Percentiles rank a stretch among this genome's conserved stretches.
These are phyloP conservation scores for Aphodius granarius DNA, from an alignment of 2,888 invertebrate species.

Conservation along the genomic window DNA sequence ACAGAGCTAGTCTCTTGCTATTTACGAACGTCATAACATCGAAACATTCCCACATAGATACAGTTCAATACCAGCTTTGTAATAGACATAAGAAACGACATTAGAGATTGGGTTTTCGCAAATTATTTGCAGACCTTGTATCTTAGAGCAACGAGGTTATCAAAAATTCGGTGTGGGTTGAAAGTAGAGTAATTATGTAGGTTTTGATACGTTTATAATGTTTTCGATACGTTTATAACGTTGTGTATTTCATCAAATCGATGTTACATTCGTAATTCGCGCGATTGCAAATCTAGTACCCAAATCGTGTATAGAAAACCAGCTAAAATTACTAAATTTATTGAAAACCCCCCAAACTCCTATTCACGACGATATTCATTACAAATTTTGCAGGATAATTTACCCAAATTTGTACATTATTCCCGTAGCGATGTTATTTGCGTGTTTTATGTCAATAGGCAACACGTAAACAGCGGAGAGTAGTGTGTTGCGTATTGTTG, in stretches of 20 bases:
- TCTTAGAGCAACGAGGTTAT: no score
- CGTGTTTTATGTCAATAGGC: neutral
- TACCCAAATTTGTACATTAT: neutral
- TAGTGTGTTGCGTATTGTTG: neutral
- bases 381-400: neutral
- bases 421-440: neutral
- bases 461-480: neutral
- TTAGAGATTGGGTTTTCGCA: no score
- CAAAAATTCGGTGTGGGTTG: no score
- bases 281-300: neutral
- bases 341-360: neutral
- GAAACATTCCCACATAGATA: no score
- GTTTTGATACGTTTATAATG: neutral
- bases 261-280: neutral
- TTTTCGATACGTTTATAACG: neutral
- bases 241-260: neutral
- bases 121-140: no score
- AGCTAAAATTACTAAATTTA: neutral
- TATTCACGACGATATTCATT: neutral
- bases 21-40: no score
- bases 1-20: no score
- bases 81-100: no score
- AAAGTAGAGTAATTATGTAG: no score
- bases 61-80: no score
- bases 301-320: neutral